phyloP scores from a whole-genome alignment of 2,113 vertebrate species.

The Ibidorhyncha struthersii region DNA sequence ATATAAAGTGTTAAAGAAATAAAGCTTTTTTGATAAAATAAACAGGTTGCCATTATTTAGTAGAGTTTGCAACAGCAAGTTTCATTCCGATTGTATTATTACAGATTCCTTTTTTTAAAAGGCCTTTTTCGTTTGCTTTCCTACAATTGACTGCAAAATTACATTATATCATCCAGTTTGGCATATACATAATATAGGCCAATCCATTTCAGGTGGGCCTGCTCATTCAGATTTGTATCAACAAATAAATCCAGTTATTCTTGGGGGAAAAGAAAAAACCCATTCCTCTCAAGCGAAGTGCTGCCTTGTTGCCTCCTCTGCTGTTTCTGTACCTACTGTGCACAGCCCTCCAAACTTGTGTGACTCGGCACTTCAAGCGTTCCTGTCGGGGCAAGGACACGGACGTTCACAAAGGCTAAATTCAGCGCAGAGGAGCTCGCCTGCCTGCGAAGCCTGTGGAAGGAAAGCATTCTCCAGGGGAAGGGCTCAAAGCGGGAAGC shows the following conservation, averaged over 20 bases:
- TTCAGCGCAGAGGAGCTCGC: not conserved
- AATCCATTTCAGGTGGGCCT: not conserved
- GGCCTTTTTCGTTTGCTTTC: not conserved
- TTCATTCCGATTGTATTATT: not conserved
- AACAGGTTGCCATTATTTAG: not conserved
- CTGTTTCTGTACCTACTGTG: rapidly evolving
- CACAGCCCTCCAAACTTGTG: not conserved
- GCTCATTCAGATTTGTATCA: not conserved
- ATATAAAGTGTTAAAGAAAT: constrained; percentile 47
- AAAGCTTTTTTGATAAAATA: constrained; percentile 58
- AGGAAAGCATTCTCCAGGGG: not conserved
- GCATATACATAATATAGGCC: not conserved
- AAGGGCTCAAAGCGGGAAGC: not conserved
- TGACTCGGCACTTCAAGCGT: not conserved
- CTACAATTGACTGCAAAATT: not conserved
- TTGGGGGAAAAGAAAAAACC: not conserved
- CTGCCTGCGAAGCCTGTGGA: not conserved
- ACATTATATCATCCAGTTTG: not conserved
- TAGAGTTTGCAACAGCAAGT: not conserved
- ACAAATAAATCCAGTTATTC: not conserved
- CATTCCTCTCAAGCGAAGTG: not conserved
- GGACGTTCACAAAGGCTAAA: not conserved
- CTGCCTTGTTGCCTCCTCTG: not conserved
- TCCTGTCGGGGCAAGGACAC: not conserved
- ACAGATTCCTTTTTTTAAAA: not conserved